Evolutionary conservation across 37 sponge, comb jelly and placozoan genomes (phyloP), one percentile per base, ranked within the genome.

Genomic region (Oopsacas minuta): DNA sequence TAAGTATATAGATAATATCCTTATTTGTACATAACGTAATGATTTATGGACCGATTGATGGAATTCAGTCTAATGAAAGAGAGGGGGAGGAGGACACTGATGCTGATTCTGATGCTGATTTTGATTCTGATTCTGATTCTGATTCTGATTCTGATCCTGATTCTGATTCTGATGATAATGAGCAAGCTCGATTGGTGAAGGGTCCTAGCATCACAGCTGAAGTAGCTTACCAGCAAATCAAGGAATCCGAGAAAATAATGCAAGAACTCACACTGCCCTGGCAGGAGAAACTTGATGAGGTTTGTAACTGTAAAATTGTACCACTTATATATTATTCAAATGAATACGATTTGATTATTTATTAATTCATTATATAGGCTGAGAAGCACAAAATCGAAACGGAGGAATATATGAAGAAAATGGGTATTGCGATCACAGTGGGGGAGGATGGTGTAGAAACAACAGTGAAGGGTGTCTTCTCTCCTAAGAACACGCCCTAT

Each of bases 251-350:
- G 87, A 87, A 88, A 51, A 85, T 96, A 53, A 96, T 96, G 39
- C 91, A 88, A 7, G 96, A 96, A 42, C 89, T 96, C 39, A 96
- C 93, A 52, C 52, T 86, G 86, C 88, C 93, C 0, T 96, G 96
- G 96, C 92, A 96, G 52, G 94, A 96, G 39, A 96, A 96, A 86
- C 84, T 96, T n/a, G 75, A 61, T 20, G 17, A 61, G 75, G 75
- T 61, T 5, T 5, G 75, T 61, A 61, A 61, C 28, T 32, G 32
- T 61, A 42, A 42, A 42, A n/a, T n/a, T n/a, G n/a, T n/a, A n/a
- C n/a, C n/a, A n/a, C n/a, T n/a, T n/a, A n/a, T n/a, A n/a, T n/a
- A n/a, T n/a, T n/a, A n/a, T n/a, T n/a, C n/a, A n/a, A n/a, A n/a
- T n/a, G n/a, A n/a, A n/a, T n/a, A n/a, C 7, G 22, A 81, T 12